A percentile compares a stretch with the other conserved stretches of the same genome.
Conservation (phyloP, 2,113 vertebrate species). For the Coryphaenoides rupestris region DNA sequence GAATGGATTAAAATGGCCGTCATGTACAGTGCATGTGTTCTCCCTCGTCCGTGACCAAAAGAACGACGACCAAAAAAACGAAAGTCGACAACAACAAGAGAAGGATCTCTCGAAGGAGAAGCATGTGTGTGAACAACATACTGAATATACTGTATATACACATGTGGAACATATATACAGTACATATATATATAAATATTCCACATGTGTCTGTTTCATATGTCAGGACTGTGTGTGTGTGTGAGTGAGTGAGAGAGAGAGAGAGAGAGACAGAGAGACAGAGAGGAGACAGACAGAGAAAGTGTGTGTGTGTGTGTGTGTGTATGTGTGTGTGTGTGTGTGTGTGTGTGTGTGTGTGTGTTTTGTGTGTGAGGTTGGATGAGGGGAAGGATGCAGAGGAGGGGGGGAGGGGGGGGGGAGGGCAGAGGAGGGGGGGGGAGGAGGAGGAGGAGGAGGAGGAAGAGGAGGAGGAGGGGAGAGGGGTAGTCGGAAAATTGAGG, state of each 20-base stretch:
- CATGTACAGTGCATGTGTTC: conserved; percentile 16
- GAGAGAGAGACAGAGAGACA: neutral
- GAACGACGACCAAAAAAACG: too few relatives aligned
- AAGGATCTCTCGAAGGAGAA: too few relatives aligned
- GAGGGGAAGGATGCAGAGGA: neutral
- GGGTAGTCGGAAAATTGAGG: neutral
- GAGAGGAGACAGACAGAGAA: neutral
- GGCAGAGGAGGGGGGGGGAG: neutral
- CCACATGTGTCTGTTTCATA: neutral
- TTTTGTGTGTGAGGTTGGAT: neutral
- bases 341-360: neutral
- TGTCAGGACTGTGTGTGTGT: neutral
- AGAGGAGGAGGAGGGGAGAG: neutral
- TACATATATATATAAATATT: neutral
- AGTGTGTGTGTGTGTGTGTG: neutral
- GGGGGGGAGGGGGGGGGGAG: neutral
- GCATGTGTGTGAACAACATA: too few relatives aligned
- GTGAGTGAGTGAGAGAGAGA: neutral
- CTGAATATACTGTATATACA: neutral
- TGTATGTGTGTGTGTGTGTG: neutral
- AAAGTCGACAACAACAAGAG: too few relatives aligned
- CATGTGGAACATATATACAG: neutral
- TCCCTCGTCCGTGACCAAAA: neutral
- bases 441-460: neutral
- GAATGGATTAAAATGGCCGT: conserved; percentile 23